phyloP scores from a whole-genome alignment of 2,113 vertebrate species.

The Sisor rabdophorus region DNA sequence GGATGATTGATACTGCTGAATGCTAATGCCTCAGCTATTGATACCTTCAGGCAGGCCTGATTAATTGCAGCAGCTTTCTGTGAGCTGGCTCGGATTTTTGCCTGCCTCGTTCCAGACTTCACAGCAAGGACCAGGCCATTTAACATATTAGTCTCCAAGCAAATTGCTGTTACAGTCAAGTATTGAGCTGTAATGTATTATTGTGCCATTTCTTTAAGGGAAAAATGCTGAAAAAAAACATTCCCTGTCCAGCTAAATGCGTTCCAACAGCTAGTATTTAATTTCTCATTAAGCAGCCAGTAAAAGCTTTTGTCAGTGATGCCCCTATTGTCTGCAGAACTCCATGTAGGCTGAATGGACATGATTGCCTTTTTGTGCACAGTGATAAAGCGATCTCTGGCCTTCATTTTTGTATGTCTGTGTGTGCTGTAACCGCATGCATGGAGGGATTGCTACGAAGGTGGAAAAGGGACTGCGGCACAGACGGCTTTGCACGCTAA shows the following conservation, averaged over 20 bases:
- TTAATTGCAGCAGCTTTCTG: constrained; percentile 3
- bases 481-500: constrained; percentile 50
- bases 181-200: constrained; percentile 34
- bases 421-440: too few species aligned
- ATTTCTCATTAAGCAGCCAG: constrained; percentile 43
- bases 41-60: constrained; percentile 29
- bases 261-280: constrained; percentile 35
- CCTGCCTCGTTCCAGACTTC: constrained; percentile 10
- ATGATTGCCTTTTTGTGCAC: constrained; percentile 15
- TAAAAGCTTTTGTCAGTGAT: constrained; percentile 26
- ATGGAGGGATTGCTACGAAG: constrained; percentile 19
- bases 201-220: constrained; percentile 18
- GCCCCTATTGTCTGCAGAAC: constrained; percentile 27
- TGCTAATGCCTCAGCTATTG: constrained; percentile 31
- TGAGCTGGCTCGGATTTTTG: constrained; percentile 28
- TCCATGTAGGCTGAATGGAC: constrained; percentile 8
- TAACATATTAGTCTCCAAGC: constrained; percentile 41
- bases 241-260: constrained; percentile 27
- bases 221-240: constrained; percentile 17
- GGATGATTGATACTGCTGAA: constrained; percentile 15
- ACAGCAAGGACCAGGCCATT: constrained; percentile 23
- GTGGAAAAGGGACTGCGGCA: constrained; percentile 32
- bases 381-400: constrained; percentile 12
- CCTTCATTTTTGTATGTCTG: too few species aligned
- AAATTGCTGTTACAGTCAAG: constrained; percentile 38